phyloP scores from a whole-genome alignment of 1,140 invertebrate species.

The Drosophila arizonae region DNA sequence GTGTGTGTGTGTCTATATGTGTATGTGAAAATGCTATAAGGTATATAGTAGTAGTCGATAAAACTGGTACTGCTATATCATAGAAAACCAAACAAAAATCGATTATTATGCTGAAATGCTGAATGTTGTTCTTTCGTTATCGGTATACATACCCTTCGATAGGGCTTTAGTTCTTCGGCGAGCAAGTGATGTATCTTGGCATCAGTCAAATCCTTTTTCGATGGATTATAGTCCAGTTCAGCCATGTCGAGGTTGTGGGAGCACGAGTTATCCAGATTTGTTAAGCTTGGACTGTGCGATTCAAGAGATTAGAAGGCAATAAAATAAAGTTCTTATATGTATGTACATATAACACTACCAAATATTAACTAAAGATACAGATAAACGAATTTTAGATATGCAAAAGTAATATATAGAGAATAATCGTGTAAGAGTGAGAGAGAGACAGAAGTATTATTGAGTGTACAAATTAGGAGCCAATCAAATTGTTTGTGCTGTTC shows the following conservation, averaged over 20 bases:
- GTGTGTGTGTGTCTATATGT: constrained; percentile 31
- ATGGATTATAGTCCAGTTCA: constrained; percentile 95
- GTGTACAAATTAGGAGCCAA: constrained; percentile 24
- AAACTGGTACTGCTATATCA: constrained; percentile 40
- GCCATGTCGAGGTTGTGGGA: constrained; percentile 96
- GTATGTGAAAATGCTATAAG: constrained; percentile 25
- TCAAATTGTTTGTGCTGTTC: constrained; percentile 47
- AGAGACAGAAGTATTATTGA: constrained; percentile 14
- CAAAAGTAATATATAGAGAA: constrained; percentile 7
- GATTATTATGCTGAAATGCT: constrained; percentile 35
- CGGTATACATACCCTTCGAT: constrained; percentile 89
- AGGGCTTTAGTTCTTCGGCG: constrained; percentile 94
- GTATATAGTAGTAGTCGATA: constrained; percentile 23
- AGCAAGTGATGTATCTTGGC: constrained; percentile 96
- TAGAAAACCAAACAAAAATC: constrained; percentile 53
- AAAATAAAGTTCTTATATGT: neutral
- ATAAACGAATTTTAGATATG: constrained; percentile 74
- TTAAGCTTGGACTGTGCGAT: constrained; percentile 88
- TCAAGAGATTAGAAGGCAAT: neutral
- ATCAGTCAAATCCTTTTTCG: constrained; percentile 94
- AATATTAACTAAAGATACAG: constrained; percentile 27
- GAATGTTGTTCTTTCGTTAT: neutral
- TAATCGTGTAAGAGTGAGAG: constrained; percentile 9
- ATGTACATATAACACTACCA: neutral
- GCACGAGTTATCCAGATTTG: constrained; percentile 89